phyloP scores from a whole-genome alignment of 2,113 vertebrate species.

The Donacobius atricapilla region DNA sequence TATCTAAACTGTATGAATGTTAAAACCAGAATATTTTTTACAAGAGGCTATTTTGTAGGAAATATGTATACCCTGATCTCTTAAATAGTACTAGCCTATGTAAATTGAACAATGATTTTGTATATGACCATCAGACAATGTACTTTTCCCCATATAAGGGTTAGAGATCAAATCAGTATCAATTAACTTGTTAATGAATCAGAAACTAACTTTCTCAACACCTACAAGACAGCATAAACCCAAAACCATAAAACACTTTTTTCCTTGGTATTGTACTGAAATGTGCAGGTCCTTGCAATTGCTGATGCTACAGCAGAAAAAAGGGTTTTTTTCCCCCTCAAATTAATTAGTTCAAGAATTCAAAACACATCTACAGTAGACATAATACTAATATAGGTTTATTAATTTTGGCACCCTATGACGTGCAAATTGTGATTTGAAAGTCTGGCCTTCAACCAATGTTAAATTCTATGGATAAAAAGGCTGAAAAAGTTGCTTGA shows the following conservation, averaged over 20 bases:
- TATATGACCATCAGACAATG: not conserved
- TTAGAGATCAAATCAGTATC: not conserved
- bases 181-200: not conserved
- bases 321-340: not conserved
- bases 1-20: not conserved
- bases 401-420: not conserved
- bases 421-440: not conserved
- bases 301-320: not conserved
- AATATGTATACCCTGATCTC: not conserved
- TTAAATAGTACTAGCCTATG: not conserved
- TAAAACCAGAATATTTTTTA: not conserved
- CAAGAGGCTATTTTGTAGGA: not conserved
- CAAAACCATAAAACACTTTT: not conserved
- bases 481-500: not conserved
- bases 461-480: not conserved
- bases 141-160: not conserved
- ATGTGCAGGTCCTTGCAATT: not conserved
- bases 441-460: not conserved
- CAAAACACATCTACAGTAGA: not conserved
- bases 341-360: not conserved
- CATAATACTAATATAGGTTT: not conserved
- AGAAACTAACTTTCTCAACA: not conserved
- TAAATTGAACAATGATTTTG: not conserved
- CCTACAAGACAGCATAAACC: not conserved
- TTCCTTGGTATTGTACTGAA: not conserved